These are phyloP conservation scores for Tetanocera ferruginea DNA, from an alignment of 2,888 invertebrate species.

Conservation along the genomic window DNA sequence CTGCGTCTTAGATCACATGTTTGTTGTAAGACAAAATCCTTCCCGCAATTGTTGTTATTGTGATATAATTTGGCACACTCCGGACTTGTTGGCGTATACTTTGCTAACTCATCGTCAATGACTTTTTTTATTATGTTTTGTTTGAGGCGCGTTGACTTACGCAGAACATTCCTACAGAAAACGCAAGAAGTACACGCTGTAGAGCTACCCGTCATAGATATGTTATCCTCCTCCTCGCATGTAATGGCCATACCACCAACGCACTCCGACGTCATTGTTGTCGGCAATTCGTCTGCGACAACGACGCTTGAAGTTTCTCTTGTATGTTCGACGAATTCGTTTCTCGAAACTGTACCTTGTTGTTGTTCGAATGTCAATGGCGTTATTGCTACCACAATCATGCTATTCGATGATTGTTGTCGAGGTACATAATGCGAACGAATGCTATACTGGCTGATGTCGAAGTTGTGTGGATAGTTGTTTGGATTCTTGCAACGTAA, in stretches of 20 bases:
- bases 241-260: background rate
- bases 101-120: conserved; percentile 25
- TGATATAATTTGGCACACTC: background rate
- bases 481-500: conserved; percentile 78
- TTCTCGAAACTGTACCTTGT: background rate
- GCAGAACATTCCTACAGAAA: conserved; percentile 18
- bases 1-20: conserved; percentile 1
- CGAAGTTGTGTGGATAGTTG: conserved; percentile 52
- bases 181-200: conserved; percentile 11
- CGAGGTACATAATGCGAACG: conserved; percentile 33
- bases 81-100: background rate
- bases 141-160: conserved; percentile 23
- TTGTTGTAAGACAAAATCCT: background rate
- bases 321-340: background rate
- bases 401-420: conserved; percentile 17
- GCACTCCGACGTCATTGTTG: background rate
- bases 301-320: background rate
- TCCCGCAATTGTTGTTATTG: background rate
- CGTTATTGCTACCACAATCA: conserved; percentile 23
- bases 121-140: conserved; percentile 23
- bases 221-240: background rate
- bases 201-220: background rate
- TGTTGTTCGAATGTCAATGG: background rate
- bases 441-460: conserved; percentile 48
- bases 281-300: background rate